Evolutionary conservation across 1,140 invertebrate species (phyloP), one percentile per base, ranked within the genome.

Genomic region (Drosophila mauritiana): DNA sequence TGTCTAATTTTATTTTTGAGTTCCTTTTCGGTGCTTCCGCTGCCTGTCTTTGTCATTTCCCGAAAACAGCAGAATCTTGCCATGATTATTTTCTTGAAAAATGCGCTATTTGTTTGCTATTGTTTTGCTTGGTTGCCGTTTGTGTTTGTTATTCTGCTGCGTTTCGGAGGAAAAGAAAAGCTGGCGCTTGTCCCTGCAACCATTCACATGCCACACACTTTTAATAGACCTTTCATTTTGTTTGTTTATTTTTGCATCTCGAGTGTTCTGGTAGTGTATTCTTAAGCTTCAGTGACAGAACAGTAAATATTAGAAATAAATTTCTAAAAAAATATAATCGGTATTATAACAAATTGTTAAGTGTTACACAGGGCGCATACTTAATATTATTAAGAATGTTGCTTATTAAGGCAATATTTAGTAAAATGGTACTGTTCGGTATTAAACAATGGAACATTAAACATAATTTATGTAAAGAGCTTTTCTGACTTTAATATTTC

Each of bases 1-100:
- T 54, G 48, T 67, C 25, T 72, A 37, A 73, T 43, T 73, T 73
- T 70, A 59, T 72, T 72, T 49, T 37, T 46, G 36, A 68, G 27
- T 54, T 69, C 62, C 49, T 68, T 69, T 69, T 43, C 39, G 15
- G 15, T 65, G 37, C 45, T 73, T 73, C 67, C 67, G 67, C 52
- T 70, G 65, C 27, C 64, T 56, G 64, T 68, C 59, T 68, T 68
- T 65, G 64, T 68, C 64, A 65, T 68, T 68, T 68, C 64, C 64
- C 64, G 59, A 49, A 34, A 1, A 22, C 20, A 61, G 39, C 46
- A 53, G 34, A 51, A 69, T 69, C 65, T 40, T 10, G 37, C 49
- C 64, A 56, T 48, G 63, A 70, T 76, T 61, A 62, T 70, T 62
- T 78, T 78, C 51, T 52, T 42, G 56, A 76, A 59, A 58, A 77